phyloP scores from a whole-genome alignment of 53 echinoderm and acorn worm genomes.

The Luidia sarsii region DNA sequence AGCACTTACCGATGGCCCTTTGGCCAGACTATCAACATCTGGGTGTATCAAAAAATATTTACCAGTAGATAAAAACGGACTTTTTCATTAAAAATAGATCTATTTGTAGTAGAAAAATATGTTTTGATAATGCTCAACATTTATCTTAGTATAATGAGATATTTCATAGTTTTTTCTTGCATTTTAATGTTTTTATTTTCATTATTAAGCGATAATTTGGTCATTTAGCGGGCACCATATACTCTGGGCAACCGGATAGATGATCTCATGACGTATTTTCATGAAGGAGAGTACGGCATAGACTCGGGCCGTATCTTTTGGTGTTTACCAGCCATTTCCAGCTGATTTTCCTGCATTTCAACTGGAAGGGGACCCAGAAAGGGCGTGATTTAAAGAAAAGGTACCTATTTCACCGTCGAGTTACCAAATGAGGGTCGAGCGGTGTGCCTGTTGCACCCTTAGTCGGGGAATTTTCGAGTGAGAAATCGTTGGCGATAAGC shows the following conservation, averaged over 20 bases:
- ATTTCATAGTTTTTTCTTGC: background rate
- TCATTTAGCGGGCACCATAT: background rate
- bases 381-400: constrained; percentile 7
- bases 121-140: too few species aligned
- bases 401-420: constrained; percentile 7
- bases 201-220: too few species aligned
- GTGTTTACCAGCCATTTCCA: constrained; percentile 47
- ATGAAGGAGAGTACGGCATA: constrained; percentile 48
- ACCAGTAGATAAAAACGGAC: too few species aligned
- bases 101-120: too few species aligned
- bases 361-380: constrained; percentile 10
- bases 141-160: too few species aligned
- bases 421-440: background rate
- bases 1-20: constrained; percentile 2
- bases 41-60: too few species aligned
- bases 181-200: background rate
- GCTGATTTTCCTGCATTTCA: constrained; percentile 35
- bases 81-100: too few species aligned
- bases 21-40: constrained; percentile 15
- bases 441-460: background rate
- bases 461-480: background rate
- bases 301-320: constrained; percentile 2
- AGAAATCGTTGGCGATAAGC: background rate
- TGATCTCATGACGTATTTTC: constrained; percentile 53
- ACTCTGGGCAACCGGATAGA: constrained; percentile 30